phyloP scores from a whole-genome alignment of 2,797 vertebrate species.

The Falco peregrinus region DNA sequence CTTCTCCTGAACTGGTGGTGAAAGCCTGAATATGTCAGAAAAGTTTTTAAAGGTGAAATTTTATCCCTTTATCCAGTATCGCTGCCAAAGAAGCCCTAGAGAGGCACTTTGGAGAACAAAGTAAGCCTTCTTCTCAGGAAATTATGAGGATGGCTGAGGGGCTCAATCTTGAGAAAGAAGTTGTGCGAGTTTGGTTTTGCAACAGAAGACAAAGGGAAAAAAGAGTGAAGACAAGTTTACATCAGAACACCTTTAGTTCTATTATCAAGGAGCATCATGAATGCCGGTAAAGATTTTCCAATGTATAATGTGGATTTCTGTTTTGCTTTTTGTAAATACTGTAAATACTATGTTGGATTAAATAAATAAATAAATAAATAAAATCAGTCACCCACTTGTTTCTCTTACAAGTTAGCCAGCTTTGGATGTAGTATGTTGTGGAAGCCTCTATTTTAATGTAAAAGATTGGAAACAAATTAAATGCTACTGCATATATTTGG shows the following conservation, averaged over 20 bases:
- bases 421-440: not conserved
- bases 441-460: not conserved
- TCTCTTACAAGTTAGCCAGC: not conserved
- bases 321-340: not conserved
- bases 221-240: slow-evolving; percentile 95
- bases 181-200: slow-evolving; percentile 98
- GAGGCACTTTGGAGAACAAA: slow-evolving; percentile 93
- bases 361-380: not conserved
- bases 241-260: slow-evolving; percentile 85
- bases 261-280: slow-evolving; percentile 86
- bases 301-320: not conserved
- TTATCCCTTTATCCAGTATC: slow-evolving; percentile 78
- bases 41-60: slow-evolving; percentile 22
- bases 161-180: slow-evolving; percentile 97
- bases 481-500: not conserved
- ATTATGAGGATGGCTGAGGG: slow-evolving; percentile 95
- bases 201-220: slow-evolving; percentile 96
- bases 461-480: not conserved
- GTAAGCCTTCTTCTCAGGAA: slow-evolving; percentile 96
- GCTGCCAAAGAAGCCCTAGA: slow-evolving; percentile 96
- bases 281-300: slow-evolving; percentile 78
- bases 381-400: not conserved
- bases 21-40: not conserved
- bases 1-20: not conserved
- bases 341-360: not conserved